Evolutionary conservation across 2,888 invertebrate genomes (phyloP).

Genomic region (Bombyx huttoni): DNA sequence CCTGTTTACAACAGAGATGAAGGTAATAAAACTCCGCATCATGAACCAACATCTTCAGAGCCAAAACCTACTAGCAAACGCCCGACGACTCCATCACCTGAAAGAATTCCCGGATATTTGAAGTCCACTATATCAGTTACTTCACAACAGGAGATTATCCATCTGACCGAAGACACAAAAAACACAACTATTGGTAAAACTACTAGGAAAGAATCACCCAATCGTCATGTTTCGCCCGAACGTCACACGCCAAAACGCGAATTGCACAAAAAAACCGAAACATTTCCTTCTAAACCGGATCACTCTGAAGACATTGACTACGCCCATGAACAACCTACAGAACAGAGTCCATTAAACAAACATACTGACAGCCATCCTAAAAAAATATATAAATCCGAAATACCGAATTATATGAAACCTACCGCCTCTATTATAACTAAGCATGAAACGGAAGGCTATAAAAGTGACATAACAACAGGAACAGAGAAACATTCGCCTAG

Average conservation of each 20-base stretch:
- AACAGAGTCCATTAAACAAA: background rate
- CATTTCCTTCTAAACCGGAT: constrained; percentile 2
- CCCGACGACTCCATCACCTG: background rate
- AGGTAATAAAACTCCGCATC: background rate
- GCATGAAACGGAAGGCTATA: constrained; percentile 10
- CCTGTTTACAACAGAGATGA: background rate
- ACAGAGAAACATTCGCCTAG: background rate
- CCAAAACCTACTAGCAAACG: background rate
- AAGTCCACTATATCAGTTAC: constrained; percentile 2
- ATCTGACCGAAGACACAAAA: background rate
- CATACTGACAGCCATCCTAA: background rate
- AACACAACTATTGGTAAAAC: constrained; percentile 3
- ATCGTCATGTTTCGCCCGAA: constrained; percentile 3
- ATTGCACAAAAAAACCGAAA: background rate
- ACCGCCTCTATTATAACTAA: constrained; percentile 11
- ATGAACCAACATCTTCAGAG: background rate
- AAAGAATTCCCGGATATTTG: constrained; percentile 2
- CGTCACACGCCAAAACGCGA: constrained; percentile 2
- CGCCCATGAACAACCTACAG: background rate
- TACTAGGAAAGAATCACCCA: background rate
- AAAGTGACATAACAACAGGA: background rate
- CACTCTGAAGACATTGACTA: constrained; percentile 4
- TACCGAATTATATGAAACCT: constrained; percentile 10
- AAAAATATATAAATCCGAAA: background rate
- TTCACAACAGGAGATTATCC: constrained; percentile 1